A percentile compares a stretch with the other conserved stretches of the same genome.
Evolutionary conservation across 2,888 invertebrate species (phyloP).

Genomic region (Chaetogeoica ovagalla): DNA sequence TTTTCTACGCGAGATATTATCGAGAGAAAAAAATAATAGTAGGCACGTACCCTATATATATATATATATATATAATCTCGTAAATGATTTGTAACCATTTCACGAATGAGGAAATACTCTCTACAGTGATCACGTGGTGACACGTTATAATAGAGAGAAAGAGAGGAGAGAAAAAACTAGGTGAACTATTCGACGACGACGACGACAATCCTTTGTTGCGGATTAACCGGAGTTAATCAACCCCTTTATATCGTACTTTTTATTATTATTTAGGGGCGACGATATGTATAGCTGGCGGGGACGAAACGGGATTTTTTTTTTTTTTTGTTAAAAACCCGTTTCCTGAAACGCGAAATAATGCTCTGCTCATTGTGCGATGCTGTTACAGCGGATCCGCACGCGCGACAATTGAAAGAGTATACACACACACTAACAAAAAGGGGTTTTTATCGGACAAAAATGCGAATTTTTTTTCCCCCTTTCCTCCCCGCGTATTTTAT

Average conservation of each 20-base stretch:
- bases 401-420: slow-evolving; percentile 51
- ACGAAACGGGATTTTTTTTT: slow-evolving; percentile 26
- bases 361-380: slow-evolving; percentile 25
- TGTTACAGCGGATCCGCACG: not conserved
- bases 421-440: slow-evolving; percentile 21
- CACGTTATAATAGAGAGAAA: slow-evolving; percentile 29
- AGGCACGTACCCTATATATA: too few species aligned
- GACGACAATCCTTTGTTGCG: slow-evolving; percentile 44
- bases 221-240: slow-evolving; percentile 53
- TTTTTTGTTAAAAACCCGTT: slow-evolving; percentile 48
- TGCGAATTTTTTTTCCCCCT: slow-evolving; percentile 10
- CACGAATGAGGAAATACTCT: slow-evolving; percentile 48
- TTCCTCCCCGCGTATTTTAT: not conserved
- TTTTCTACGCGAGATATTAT: not conserved
- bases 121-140: slow-evolving; percentile 18
- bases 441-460: slow-evolving; percentile 47
- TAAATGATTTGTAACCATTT: slow-evolving; percentile 53
- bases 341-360: slow-evolving; percentile 50
- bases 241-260: slow-evolving; percentile 49
- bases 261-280: not conserved
- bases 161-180: slow-evolving; percentile 15
- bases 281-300: too few species aligned
- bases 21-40: not conserved
- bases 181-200: slow-evolving; percentile 6
- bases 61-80: slow-evolving; percentile 27